Conservation (phyloP, 2,888 invertebrate species). For the Heteropelma amictum region DNA sequence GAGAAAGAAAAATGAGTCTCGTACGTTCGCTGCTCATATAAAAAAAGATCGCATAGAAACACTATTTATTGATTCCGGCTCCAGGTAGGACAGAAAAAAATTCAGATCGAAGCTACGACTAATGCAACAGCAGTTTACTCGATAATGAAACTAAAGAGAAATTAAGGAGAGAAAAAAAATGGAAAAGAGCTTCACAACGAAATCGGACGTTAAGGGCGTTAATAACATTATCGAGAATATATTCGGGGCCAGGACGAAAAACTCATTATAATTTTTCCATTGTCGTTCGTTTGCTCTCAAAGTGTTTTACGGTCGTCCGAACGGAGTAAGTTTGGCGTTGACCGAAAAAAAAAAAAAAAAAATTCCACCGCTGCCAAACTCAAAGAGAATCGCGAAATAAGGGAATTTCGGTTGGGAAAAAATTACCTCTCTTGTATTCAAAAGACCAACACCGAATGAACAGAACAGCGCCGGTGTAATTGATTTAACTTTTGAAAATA, state of each 20-base stretch:
- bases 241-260: background rate
- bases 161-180: background rate
- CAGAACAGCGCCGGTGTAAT: constrained; percentile 19
- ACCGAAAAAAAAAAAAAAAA: constrained; percentile 1
- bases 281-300: constrained; percentile 1
- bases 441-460: background rate
- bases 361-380: background rate
- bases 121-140: too few relatives aligned
- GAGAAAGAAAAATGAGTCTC: too few relatives aligned
- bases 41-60: too few relatives aligned
- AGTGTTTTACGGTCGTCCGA: background rate
- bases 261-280: background rate
- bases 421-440: background rate
- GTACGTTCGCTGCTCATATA: too few relatives aligned
- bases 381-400: constrained; percentile 8
- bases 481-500: constrained; percentile 21
- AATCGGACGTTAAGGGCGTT: background rate
- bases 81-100: too few relatives aligned
- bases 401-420: background rate
- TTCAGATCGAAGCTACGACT: too few relatives aligned
- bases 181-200: background rate
- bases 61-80: too few relatives aligned
- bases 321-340: background rate
- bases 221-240: constrained; percentile 10
- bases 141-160: background rate